Evolutionary conservation across 2,888 invertebrate genomes (phyloP).

Genomic region (Acrobasis suavella): DNA sequence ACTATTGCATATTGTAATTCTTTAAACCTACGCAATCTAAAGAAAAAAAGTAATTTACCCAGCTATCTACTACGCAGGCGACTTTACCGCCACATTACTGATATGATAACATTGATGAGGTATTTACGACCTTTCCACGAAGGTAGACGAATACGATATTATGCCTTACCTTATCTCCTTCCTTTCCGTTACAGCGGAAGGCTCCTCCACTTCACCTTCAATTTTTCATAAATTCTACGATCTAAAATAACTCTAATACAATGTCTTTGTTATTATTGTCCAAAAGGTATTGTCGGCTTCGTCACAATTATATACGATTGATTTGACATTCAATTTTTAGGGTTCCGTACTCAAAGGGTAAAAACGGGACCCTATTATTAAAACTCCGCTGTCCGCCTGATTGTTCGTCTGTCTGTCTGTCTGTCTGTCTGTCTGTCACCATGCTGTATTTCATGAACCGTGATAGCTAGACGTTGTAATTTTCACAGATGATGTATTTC

Average conservation of each 20-base stretch:
- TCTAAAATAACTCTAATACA: neutral
- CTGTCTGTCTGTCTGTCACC: too few species aligned
- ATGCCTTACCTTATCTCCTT: constrained; percentile 5
- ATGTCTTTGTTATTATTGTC: neutral
- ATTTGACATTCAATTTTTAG: neutral
- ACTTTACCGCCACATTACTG: constrained; percentile 7
- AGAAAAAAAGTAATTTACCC: constrained; percentile 11
- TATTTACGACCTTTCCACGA: neutral
- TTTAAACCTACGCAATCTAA: too few species aligned
- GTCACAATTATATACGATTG: too few species aligned
- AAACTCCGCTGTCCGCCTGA: too few species aligned
- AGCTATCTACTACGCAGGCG: neutral
- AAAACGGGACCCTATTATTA: too few species aligned
- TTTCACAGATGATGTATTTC: too few species aligned
- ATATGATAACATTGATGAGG: constrained; percentile 22
- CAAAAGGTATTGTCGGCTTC: too few species aligned
- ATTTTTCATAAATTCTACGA: neutral
- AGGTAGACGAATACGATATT: neutral
- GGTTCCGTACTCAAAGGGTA: too few species aligned
- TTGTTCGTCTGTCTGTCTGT: too few species aligned
- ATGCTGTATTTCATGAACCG: too few species aligned
- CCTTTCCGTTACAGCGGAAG: neutral
- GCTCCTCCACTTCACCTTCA: neutral
- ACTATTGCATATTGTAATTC: too few species aligned
- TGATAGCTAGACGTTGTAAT: too few species aligned